Evolutionary conservation across 1,140 invertebrate genomes (phyloP).

Genomic region (Asobara japonica): DNA sequence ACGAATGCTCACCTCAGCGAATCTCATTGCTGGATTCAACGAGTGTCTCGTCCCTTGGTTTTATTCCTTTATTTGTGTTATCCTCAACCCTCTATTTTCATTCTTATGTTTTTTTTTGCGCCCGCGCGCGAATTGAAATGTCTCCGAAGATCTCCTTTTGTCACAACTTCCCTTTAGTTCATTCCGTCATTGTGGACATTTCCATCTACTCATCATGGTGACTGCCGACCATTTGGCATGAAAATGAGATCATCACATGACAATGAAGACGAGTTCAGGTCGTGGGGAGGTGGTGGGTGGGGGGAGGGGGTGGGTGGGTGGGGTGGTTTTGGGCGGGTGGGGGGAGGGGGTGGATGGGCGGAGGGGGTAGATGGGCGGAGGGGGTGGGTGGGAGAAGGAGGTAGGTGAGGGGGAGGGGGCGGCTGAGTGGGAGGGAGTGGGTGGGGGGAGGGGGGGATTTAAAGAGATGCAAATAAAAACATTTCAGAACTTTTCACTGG

Average conservation of each 20-base stretch:
- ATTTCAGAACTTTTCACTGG: too few relatives aligned
- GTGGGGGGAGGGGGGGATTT: too few relatives aligned
- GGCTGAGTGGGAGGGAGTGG: too few relatives aligned
- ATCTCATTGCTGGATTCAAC: constrained; percentile 16
- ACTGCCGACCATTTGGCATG: background rate
- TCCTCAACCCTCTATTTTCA: background rate
- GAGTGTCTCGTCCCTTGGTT: constrained; percentile 8
- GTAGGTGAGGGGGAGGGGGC: too few relatives aligned
- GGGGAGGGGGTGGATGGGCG: too few relatives aligned
- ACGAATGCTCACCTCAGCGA: constrained; percentile 16
- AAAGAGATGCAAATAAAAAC: too few relatives aligned
- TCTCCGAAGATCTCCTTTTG: constrained; percentile 10
- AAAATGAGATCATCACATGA: constrained; percentile 5
- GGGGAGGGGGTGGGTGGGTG: background rate
- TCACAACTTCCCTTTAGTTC: background rate
- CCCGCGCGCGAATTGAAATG: constrained; percentile 23
- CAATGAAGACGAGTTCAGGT: background rate
- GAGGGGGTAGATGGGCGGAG: too few relatives aligned
- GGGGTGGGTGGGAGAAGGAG: too few relatives aligned
- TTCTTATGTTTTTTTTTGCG: background rate
- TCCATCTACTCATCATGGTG: background rate
- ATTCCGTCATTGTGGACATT: background rate
- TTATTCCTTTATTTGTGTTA: constrained; percentile 16
- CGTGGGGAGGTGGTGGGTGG: too few relatives aligned
- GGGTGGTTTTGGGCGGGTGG: too few relatives aligned